A percentile compares a stretch with the other conserved stretches of the same genome.
Conservation (phyloP, 2,797 vertebrate species). For the Paedocypris micromegethes region DNA sequence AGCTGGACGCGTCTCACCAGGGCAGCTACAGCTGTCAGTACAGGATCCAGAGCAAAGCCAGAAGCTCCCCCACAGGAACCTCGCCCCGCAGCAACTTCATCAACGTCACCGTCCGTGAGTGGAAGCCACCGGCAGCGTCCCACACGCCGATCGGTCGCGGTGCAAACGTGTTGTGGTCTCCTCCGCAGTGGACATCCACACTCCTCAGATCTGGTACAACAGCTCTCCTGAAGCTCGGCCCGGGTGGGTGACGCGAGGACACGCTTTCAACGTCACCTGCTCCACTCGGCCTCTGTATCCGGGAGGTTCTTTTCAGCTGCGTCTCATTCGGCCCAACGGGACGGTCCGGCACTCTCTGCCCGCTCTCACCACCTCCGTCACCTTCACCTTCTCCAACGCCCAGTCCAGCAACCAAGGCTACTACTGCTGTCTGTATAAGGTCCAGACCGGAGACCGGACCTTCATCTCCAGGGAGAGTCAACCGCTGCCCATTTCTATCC, state of each 20-base stretch:
- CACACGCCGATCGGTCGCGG: not conserved
- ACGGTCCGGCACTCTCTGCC: conserved; percentile 69
- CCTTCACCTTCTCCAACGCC: conserved; percentile 68
- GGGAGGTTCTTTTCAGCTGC: conserved; percentile 70
- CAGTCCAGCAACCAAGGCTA: conserved; percentile 71
- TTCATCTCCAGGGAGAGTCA: conserved; percentile 73
- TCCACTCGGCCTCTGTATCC: conserved; percentile 66
- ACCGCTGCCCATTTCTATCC: conserved; percentile 70
- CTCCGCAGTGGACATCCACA: conserved; percentile 66
- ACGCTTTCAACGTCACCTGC: conserved; percentile 72
- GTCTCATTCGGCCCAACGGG: conserved; percentile 69
- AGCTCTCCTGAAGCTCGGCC: conserved; percentile 61
- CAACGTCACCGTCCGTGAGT: conserved; percentile 73
- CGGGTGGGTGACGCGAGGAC: conserved; percentile 66
- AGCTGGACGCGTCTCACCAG: conserved; percentile 65
- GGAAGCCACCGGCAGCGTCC: not conserved
- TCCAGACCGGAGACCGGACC: conserved; percentile 68
- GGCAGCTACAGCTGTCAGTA: conserved; percentile 72
- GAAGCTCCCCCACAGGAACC: conserved; percentile 48
- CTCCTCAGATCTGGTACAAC: conserved; percentile 74
- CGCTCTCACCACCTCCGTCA: conserved; percentile 59
- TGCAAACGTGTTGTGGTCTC: conserved; percentile 3
- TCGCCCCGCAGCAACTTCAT: conserved; percentile 61
- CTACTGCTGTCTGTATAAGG: conserved; percentile 73
- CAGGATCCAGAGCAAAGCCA: conserved; percentile 56